A percentile compares a stretch with the other conserved stretches of the same genome.
phyloP scores from a whole-genome alignment of 2,888 invertebrate species.

The Drosophila cognata region DNA sequence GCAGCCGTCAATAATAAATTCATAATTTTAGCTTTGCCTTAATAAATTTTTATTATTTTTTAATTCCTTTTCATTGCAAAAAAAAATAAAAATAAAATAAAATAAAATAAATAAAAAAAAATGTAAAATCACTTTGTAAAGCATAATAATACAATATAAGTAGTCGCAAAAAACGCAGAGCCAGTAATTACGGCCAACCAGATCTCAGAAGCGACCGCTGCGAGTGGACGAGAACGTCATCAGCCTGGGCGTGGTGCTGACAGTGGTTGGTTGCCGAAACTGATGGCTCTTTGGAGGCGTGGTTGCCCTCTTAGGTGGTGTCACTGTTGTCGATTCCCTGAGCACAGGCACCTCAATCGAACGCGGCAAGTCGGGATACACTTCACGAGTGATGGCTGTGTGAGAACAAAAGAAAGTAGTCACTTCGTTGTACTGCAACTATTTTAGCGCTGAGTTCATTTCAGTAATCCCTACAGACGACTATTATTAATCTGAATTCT shows the following conservation, averaged over 20 bases:
- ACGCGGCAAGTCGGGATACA: slow-evolving; percentile 81
- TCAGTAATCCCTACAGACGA: neutral
- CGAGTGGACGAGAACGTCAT: slow-evolving; percentile 40
- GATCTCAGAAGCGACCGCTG: slow-evolving; percentile 61
- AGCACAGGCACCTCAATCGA: slow-evolving; percentile 74
- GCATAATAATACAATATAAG: slow-evolving; percentile 62
- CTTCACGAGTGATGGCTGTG: slow-evolving; percentile 79
- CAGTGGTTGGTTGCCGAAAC: slow-evolving; percentile 16
- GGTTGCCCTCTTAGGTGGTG: slow-evolving; percentile 22
- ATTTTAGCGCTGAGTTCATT: neutral
- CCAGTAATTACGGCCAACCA: slow-evolving; percentile 46
- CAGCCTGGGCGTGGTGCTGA: slow-evolving; percentile 47
- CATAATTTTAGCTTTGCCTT: slow-evolving; percentile 76
- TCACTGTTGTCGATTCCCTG: slow-evolving; percentile 23
- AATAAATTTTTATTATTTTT: slow-evolving; percentile 80
- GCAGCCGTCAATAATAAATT: slow-evolving; percentile 70
- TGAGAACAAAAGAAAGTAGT: neutral
- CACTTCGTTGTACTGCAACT: neutral
- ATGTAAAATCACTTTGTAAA: slow-evolving; percentile 52
- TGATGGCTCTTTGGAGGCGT: slow-evolving; percentile 12
- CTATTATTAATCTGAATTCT: neutral
- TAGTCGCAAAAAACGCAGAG: slow-evolving; percentile 48
- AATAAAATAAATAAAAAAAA: slow-evolving; percentile 18
- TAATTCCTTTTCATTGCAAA: slow-evolving; percentile 66
- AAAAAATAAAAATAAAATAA: slow-evolving; percentile 17